Evolutionary conservation across 2,888 invertebrate species (phyloP), one percentile per base, ranked within the genome.

Genomic region (Drosophila formosana): DNA sequence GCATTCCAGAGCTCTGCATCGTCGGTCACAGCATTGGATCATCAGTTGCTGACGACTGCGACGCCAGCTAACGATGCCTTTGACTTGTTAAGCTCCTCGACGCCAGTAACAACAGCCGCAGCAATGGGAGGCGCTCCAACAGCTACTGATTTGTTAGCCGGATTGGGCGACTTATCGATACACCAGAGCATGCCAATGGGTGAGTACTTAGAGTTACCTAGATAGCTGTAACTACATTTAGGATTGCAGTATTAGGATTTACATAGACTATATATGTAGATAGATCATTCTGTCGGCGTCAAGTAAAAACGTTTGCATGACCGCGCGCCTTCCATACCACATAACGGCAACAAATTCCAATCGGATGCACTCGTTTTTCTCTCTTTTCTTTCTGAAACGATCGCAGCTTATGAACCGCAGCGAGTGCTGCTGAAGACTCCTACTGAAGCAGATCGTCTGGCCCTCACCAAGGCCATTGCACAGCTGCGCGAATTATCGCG

Each of bases 1-100:
- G 96, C 96, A 7, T 97, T 97, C 92, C 91, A 91, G 82, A 13
- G 61, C 65, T 32, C 56, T 46, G 67, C 71, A 1, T 51, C 79
- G 9, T 51, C 76, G 4, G 49, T 68, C 0, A 64, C 46, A 1
- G 70, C 47, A 3, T 50, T 90, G 28, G 90, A 90, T 32, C 84
- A 74, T 0, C 87, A 89, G 61, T 65, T 89, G 34, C 41, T 83
- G 61, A 68, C 76, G 25, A 86, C 89, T 4, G 80, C 89, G 28
- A 86, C 82, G 9, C 89, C 90, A 63, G 82, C 89, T 8, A 91
- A 90, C 52, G 90, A 88, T 70, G 77, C 83, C 7, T 90, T 91
- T 60, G 91, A 92, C 71, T 75, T 91, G 50, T 92, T 91, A 49
- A 84, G 78, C 68, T 66, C 83, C 49, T 58, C 80, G 47, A 8